Evolutionary conservation across 2,888 invertebrate species (phyloP).

Genomic region (Emmelina monodactyla): DNA sequence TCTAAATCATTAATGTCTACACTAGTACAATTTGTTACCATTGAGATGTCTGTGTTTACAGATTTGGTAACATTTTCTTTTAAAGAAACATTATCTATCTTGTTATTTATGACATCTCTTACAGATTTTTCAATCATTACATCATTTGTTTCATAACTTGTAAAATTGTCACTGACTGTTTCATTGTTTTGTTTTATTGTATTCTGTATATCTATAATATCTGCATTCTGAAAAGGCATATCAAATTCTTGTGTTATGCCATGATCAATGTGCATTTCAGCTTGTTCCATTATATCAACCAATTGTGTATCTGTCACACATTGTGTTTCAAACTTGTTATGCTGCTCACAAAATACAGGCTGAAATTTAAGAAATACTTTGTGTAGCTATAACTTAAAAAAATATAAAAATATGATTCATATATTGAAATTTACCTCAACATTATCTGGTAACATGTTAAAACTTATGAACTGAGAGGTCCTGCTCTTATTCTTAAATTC

Average conservation of each 20-base stretch:
- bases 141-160: background rate
- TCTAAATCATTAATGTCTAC: conserved; percentile 4
- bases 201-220: background rate
- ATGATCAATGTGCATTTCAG: conserved; percentile 26
- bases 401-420: background rate
- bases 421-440: conserved; percentile 21
- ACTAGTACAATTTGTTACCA: conserved; percentile 8
- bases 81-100: conserved; percentile 2
- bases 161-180: background rate
- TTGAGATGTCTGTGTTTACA: too few species aligned
- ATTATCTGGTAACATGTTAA: conserved; percentile 25
- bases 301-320: conserved; percentile 44
- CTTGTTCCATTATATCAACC: conserved; percentile 35
- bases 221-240: conserved; percentile 21
- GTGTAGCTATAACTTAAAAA: background rate
- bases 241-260: conserved; percentile 42
- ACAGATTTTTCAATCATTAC: background rate
- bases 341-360: background rate
- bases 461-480: conserved; percentile 24
- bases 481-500: conserved; percentile 18
- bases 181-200: background rate
- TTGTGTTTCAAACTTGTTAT: conserved; percentile 40
- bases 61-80: conserved; percentile 8
- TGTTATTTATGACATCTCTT: conserved; percentile 4
- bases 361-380: background rate